Conservation (phyloP, 2,888 invertebrate genomes). For the Synanthedon tipuliformis region DNA sequence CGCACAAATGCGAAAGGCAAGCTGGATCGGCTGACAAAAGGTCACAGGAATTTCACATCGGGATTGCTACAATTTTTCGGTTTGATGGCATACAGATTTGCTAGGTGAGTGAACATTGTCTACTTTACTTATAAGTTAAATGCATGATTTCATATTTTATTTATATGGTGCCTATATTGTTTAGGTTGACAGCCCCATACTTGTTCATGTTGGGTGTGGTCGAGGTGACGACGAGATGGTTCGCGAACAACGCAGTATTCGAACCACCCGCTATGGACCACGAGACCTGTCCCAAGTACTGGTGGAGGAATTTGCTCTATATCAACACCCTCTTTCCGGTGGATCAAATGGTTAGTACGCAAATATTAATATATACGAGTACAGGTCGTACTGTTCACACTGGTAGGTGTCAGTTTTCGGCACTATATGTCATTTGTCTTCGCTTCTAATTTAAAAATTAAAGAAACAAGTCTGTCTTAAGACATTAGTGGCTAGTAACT, state of each 20-base stretch:
- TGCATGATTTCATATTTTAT: too few relatives aligned
- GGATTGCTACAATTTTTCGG: constrained; percentile 80
- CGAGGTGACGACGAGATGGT: constrained; percentile 89
- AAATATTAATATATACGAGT: neutral
- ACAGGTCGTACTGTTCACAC: too few relatives aligned
- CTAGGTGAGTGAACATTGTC: constrained; percentile 62
- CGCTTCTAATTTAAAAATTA: too few relatives aligned
- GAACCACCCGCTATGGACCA: constrained; percentile 86
- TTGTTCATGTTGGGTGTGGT: constrained; percentile 85
- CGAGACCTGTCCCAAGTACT: constrained; percentile 83
- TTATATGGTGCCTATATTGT: constrained; percentile 7
- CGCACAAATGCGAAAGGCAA: constrained; percentile 81
- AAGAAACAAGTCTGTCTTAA: too few relatives aligned
- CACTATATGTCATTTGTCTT: too few relatives aligned
- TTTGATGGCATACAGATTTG: constrained; percentile 80
- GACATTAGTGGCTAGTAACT: too few relatives aligned
- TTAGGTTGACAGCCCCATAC: constrained; percentile 83
- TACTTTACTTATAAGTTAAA: too few relatives aligned
- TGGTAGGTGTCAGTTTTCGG: too few relatives aligned
- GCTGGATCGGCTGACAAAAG: constrained; percentile 75
- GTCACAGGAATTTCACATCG: constrained; percentile 72
- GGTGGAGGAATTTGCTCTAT: constrained; percentile 90
- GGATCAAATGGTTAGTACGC: constrained; percentile 78
- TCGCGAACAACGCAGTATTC: constrained; percentile 83
- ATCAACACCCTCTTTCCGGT: constrained; percentile 88